These are phyloP conservation scores for Megalopta genalis DNA, from an alignment of 1,140 invertebrate genomes.

Conservation along the genomic window DNA sequence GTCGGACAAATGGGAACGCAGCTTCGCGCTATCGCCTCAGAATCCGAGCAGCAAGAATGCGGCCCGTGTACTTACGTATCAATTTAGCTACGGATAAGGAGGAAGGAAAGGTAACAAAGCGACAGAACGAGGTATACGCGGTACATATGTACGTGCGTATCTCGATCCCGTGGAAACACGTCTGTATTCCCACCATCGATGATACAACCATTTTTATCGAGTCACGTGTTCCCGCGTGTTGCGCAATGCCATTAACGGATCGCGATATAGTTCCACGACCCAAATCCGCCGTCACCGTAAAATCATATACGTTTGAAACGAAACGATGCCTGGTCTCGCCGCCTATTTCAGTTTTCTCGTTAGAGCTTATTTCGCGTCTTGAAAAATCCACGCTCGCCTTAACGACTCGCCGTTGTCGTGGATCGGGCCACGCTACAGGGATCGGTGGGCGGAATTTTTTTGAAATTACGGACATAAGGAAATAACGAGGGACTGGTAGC, in stretches of 20 bases:
- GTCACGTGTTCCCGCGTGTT: conserved; percentile 32
- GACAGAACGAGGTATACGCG: not conserved
- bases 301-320: conserved; percentile 28
- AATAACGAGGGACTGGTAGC: not conserved
- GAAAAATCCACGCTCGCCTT: not conserved
- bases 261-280: conserved; percentile 37
- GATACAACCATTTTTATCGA: conserved; percentile 46
- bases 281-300: conserved; percentile 38
- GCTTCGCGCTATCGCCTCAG: not conserved
- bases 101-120: conserved; percentile 1
- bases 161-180: conserved; percentile 14
- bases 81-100: not conserved
- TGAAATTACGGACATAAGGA: not conserved
- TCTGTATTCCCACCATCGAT: conserved; percentile 41
- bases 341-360: not conserved
- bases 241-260: conserved; percentile 41
- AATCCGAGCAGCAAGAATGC: not conserved
- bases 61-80: not conserved
- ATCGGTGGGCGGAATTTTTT: not conserved
- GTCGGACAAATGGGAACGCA: not conserved
- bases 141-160: not conserved
- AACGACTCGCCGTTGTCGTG: not conserved
- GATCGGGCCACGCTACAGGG: not conserved
- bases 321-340: not conserved
- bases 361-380: not conserved